Percentiles rank a stretch among this genome's conserved stretches.
These are phyloP conservation scores for Phasianus colchicus DNA, from an alignment of 2,113 vertebrate species.

Conservation along the genomic window DNA sequence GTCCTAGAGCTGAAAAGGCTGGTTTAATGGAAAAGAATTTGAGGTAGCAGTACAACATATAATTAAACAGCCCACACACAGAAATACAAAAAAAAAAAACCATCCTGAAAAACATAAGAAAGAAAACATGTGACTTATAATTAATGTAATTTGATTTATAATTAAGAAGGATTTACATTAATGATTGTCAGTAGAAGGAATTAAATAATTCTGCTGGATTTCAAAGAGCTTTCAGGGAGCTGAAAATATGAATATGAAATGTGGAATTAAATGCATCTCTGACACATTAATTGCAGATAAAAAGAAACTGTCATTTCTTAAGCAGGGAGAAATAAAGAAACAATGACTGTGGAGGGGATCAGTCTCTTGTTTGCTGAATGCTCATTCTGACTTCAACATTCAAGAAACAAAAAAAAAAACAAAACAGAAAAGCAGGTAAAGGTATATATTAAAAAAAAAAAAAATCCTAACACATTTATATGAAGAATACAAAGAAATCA, in stretches of 20 bases:
- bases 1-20: neutral
- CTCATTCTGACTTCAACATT: neutral
- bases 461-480: neutral
- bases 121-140: slow-evolving; percentile 15
- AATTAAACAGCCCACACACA: slow-evolving; percentile 35
- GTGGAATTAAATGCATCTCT: slow-evolving; percentile 18
- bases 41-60: slow-evolving; percentile 6
- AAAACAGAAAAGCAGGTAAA: neutral
- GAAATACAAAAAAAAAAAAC: neutral
- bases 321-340: slow-evolving; percentile 1
- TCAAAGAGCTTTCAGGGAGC: neutral
- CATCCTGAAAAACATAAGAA: neutral
- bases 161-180: slow-evolving; percentile 34
- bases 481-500: neutral
- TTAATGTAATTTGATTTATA: slow-evolving; percentile 41
- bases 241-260: slow-evolving; percentile 58
- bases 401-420: neutral
- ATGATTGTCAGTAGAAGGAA: slow-evolving; percentile 55
- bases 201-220: slow-evolving; percentile 38
- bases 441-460: neutral
- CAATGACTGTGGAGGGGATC: neutral
- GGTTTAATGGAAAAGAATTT: neutral
- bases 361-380: slow-evolving; percentile 17
- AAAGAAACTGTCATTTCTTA: slow-evolving; percentile 38
- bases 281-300: slow-evolving; percentile 48